A percentile compares a stretch with the other conserved stretches of the same genome.
phyloP scores from a whole-genome alignment of 2,797 vertebrate species.

The Hippocampus kuda region DNA sequence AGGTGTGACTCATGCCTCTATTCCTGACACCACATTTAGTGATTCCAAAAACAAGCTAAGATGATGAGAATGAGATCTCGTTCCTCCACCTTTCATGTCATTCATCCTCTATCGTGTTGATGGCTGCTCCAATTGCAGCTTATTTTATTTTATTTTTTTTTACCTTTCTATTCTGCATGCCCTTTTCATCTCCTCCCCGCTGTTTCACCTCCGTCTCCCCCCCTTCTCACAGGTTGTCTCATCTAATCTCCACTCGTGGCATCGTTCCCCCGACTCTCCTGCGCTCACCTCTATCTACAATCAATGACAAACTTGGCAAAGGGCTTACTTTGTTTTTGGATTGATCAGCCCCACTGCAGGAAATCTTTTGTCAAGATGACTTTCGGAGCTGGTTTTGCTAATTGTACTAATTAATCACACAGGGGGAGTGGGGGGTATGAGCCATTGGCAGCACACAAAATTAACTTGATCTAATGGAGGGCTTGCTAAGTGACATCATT shows the following conservation, averaged over 20 bases:
- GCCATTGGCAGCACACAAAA: constrained; percentile 4
- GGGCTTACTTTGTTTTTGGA: constrained; percentile 25
- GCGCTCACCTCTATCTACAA: constrained; percentile 23
- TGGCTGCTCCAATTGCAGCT: constrained; percentile 4
- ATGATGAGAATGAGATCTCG: not conserved
- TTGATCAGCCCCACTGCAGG: constrained; percentile 22
- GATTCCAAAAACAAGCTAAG: not conserved
- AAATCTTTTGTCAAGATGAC: constrained; percentile 32
- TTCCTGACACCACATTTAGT: not conserved
- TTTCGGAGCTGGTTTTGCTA: constrained; percentile 6
- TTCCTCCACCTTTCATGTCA: not conserved
- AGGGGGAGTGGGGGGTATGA: not conserved
- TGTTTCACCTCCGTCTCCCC: constrained; percentile 13
- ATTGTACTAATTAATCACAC: constrained; percentile 4
- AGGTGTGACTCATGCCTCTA: not conserved
- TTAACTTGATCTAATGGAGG: constrained; percentile 7
- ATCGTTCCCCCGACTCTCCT: not conserved
- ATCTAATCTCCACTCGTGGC: constrained; percentile 37
- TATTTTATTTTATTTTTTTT: not conserved
- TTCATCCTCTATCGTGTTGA: not conserved
- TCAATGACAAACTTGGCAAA: constrained; percentile 31
- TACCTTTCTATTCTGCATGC: constrained; percentile 3
- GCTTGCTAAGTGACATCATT: constrained; percentile 3
- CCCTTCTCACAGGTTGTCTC: constrained; percentile 16
- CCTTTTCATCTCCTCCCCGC: constrained; percentile 7